Conservation (phyloP, 2,797 vertebrate genomes). For the Hippocampus kuda region DNA sequence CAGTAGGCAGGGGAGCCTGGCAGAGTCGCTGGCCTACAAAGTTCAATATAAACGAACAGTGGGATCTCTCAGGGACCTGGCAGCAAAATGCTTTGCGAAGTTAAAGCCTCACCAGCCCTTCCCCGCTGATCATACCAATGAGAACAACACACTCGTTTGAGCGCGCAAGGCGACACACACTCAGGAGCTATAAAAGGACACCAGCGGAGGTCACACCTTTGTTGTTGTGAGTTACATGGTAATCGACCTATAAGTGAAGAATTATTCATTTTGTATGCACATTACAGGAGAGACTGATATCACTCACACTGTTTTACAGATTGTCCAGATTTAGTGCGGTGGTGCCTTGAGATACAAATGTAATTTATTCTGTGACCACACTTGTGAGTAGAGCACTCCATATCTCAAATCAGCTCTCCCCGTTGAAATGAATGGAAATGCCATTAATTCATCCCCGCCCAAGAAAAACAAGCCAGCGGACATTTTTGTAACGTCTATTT, state of each 20-base stretch:
- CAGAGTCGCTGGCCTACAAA: constrained; percentile 78
- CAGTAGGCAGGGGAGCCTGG: constrained; percentile 87
- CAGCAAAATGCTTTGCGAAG: constrained; percentile 95
- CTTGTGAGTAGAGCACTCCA: too few species aligned
- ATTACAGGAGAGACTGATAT: too few species aligned
- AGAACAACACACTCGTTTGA: constrained; percentile 43
- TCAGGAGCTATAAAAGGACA: constrained; percentile 1
- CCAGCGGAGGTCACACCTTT: constrained; percentile 13
- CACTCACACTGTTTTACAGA: too few species aligned
- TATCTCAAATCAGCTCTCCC: too few species aligned
- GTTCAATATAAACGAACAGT: constrained; percentile 97
- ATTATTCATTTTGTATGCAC: background rate
- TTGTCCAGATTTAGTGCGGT: too few species aligned
- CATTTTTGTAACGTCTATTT: too few species aligned
- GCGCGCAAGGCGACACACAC: constrained; percentile 18
- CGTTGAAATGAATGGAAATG: too few species aligned
- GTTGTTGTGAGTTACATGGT: background rate
- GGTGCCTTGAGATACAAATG: too few species aligned
- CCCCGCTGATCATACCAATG: constrained; percentile 73
- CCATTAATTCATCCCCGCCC: too few species aligned
- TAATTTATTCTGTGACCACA: too few species aligned
- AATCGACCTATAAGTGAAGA: background rate
- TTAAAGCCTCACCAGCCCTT: constrained; percentile 94
- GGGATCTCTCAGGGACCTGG: constrained; percentile 83
- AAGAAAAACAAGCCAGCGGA: too few species aligned